Conservation (phyloP, 1,140 invertebrate genomes). For the Pollicipes pollicipes region DNA sequence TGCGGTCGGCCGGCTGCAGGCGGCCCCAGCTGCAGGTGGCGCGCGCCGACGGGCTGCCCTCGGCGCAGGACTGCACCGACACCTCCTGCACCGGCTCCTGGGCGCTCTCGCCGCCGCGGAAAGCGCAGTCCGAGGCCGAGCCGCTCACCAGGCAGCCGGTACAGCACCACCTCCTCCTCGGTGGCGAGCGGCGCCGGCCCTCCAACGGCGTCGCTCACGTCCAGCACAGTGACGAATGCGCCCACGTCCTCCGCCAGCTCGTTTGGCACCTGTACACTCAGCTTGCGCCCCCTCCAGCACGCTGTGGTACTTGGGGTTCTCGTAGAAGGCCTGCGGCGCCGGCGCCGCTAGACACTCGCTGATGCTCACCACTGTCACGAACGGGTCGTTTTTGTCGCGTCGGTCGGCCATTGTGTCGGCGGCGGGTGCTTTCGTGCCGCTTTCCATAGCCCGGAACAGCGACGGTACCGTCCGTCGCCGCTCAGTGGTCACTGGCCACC, state of each 20-base stretch:
- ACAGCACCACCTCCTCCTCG: constrained; percentile 45
- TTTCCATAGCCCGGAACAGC: too few relatives aligned
- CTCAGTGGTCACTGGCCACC: too few relatives aligned
- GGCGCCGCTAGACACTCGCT: not conserved
- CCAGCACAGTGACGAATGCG: not conserved
- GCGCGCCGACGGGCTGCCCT: constrained; percentile 65
- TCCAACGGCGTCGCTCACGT: not conserved
- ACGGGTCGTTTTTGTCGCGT: too few relatives aligned
- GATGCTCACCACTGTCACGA: not conserved
- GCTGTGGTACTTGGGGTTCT: not conserved
- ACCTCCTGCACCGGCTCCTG: constrained; percentile 49
- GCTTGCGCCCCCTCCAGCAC: not conserved
- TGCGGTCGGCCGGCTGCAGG: constrained; percentile 65
- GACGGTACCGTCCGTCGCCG: too few relatives aligned
- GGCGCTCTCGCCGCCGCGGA: constrained; percentile 56
- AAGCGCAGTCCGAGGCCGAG: constrained; percentile 77
- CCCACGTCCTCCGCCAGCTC: not conserved
- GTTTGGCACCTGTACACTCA: not conserved
- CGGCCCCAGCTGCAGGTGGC: constrained; percentile 58
- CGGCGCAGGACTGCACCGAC: constrained; percentile 72
- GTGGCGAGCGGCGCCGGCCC: constrained; percentile 9
- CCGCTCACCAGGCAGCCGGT: constrained; percentile 64
- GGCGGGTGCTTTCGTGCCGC: too few relatives aligned
- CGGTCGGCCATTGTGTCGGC: too few relatives aligned
- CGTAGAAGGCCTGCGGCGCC: not conserved